Evolutionary conservation across 1,140 invertebrate genomes (phyloP), one percentile per base, ranked within the genome.

Genomic region (Drosophila bocki): DNA sequence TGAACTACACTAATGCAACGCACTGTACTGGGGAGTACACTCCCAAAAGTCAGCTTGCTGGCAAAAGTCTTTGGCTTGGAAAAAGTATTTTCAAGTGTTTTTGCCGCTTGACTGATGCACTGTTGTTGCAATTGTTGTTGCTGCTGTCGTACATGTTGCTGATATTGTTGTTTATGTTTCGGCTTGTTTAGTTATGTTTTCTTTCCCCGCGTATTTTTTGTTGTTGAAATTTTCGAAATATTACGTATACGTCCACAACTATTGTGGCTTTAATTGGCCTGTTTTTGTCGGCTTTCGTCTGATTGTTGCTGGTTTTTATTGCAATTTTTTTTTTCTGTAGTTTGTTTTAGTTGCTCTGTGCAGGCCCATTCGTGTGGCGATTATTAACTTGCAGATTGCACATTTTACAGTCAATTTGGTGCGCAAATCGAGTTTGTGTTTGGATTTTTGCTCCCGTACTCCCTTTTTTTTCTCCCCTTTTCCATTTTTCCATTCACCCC

Each of bases 371-470:
- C 53, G 56, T 56, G 51, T 53, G 78, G 60, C 70, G 62, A 71
- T 76, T 76, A 81, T 80, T 80, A 71, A 71, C 59, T 67, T 57
- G 35, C 61, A 76, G 50, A 80, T 75, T 81, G 78, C 78, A 70
- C 65, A 69, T 69, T 69, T 69, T 67, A 51, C 65, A 82, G 60
- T 68, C 68, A 65, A 78, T 82, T 79, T 67, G 64, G 56, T 74
- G 51, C 54, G 60, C 60, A 69, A 70, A 71, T 56, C 35, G 44
- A 63, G 63, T 62, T 64, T 64, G 19, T 64, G 57, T 61, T 61
- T 39, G 35, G 53, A 56, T 22, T 78, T 76, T 76, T 37, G 13
- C 19, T 57, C 32, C 42, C 3, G 11, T 7, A n/a, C 5, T 26
- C 19, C 45, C 17, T 45, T 19, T 13, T 35, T 33, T 35, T 42